Conservation (phyloP, 2,797 vertebrate genomes). For the Vultur gryphus region DNA sequence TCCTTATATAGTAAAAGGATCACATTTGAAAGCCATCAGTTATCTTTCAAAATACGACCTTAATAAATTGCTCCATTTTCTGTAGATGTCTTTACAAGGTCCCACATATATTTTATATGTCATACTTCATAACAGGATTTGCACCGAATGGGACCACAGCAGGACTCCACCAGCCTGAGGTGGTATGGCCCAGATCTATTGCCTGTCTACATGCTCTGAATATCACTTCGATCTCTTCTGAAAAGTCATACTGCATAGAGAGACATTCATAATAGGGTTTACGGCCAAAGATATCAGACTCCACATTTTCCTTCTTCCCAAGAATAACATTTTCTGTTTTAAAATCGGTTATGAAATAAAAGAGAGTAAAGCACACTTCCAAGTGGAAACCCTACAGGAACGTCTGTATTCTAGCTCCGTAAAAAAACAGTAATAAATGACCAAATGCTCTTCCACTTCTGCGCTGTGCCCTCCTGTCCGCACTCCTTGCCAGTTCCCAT, state of each 20-base stretch:
- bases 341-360: background rate
- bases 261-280: background rate
- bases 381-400: background rate
- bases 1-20: background rate
- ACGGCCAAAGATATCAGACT: background rate
- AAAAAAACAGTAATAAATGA: background rate
- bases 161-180: background rate
- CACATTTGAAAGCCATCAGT: background rate
- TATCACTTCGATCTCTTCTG: background rate
- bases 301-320: background rate
- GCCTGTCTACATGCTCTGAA: background rate
- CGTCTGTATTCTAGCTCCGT: accelerated
- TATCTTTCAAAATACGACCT: background rate
- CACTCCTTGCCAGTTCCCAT: background rate
- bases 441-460: background rate
- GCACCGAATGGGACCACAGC: background rate
- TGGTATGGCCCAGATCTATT: background rate
- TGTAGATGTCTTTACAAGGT: background rate
- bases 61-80: background rate
- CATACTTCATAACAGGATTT: background rate
- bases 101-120: background rate
- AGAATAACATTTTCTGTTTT: background rate
- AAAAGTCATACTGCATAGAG: background rate
- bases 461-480: background rate
- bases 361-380: background rate